Base-by-base conservation (phyloP, 2,888 invertebrate genomes). In the Drosophila kambysellisi region DNA sequence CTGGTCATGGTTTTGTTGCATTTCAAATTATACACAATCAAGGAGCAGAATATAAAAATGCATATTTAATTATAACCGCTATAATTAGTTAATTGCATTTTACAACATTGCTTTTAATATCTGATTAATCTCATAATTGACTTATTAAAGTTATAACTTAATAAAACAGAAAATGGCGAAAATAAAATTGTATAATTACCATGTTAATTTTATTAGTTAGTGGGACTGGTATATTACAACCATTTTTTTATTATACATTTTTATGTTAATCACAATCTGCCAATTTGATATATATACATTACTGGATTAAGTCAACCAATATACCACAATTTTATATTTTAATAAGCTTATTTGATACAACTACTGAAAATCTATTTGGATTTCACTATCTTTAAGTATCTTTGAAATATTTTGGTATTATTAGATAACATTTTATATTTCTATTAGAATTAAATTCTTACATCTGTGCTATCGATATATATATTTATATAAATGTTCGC, bases 1-100 rank as follows among this genome's bases (percentile, higher is more conserved):
- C 20, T 46, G 20, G 15, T 11, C 11, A 11, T 37, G 15, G 15
- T 41, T 41, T 41, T 41, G 9, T n/a, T 41, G 9, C 4, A 17
- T 9, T 39, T 17, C 17, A 39, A 39, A 39, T 9, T 41, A 41
- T 41, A 4, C 9, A 41, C 6, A 12, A 46, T 20, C n/a, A 20
- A 0, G 29, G 3, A 29, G 50, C 29, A 68, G 39, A 56, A 43
- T 29, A 4, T 15, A 53, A 41, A 29, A 48, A n/a, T 73, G 15
- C 35, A 57, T 61, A 39, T 74, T 64, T 64, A 37, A 74, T 57
- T 52, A 43, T n/a, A 74, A 17, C 52, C 39, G 64, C 48, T 68
- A 75, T 83, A 83, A 83, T 83, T 83, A 83, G 60, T 61, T 83
- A 86, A 86, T 86, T 77, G 70, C 82, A 56, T 71, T 32, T 32